These are phyloP conservation scores for Zeugodacus cucurbitae DNA, from an alignment of 1,140 invertebrate genomes.

Conservation along the genomic window DNA sequence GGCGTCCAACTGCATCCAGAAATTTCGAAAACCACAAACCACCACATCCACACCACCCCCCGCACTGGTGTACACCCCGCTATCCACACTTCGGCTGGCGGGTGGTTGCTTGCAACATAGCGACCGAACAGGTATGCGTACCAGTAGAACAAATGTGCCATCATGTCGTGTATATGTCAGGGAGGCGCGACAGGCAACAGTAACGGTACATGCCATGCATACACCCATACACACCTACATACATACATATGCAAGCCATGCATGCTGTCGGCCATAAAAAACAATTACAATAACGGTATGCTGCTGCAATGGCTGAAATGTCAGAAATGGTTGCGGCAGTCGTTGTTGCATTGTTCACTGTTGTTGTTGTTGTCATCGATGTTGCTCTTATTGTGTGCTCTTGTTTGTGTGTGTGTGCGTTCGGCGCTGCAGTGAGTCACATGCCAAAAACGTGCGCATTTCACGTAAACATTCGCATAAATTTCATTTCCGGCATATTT, in stretches of 20 bases:
- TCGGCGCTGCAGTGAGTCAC: not conserved
- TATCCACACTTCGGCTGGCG: not conserved
- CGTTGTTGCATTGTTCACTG: not conserved
- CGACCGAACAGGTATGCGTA: not conserved
- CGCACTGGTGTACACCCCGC: not conserved
- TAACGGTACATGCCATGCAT: not conserved
- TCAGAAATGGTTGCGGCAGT: not conserved
- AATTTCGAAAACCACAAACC: not conserved
- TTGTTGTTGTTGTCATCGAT: not conserved
- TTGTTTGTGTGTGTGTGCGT: no score
- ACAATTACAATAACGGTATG: constrained; percentile 10
- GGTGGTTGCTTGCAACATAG: not conserved
- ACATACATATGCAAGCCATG: not conserved
- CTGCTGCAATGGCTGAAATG: not conserved
- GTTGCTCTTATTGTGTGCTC: not conserved
- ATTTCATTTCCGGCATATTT: constrained; percentile 40
- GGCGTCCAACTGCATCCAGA: not conserved
- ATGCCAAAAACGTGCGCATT: constrained; percentile 41
- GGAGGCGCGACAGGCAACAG: not conserved
- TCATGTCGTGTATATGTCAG: not conserved
- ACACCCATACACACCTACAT: no score
- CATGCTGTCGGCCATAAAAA: constrained; percentile 11
- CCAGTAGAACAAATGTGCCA: not conserved
- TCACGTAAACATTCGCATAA: constrained; percentile 42
- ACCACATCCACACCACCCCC: not conserved